Evolutionary conservation across 2,797 vertebrate genomes (phyloP), one percentile per base, ranked within the genome.

Genomic region (Oreochromis grahami): DNA sequence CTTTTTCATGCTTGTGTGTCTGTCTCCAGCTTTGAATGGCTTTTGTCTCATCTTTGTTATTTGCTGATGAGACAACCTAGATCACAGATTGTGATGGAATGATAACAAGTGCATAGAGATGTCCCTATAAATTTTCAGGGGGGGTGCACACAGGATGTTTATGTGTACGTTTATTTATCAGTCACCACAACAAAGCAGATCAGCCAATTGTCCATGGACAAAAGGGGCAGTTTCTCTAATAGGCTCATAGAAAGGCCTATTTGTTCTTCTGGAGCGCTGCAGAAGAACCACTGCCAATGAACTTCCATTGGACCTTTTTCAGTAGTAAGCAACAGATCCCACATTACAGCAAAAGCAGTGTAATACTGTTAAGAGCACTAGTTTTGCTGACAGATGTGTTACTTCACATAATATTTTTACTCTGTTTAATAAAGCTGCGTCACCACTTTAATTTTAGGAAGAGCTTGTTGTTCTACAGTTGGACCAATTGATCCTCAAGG

Each of bases 161-260:
- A 6, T 76, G 26, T 79, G 65, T 81, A 41, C 48, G 58, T 82
- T 53, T 86, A 50, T 87, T 88, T 86, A 78, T 80, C 87, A 12
- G 51, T 92, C 86, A 21, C 55, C 78, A 88, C 86, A 88, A 91
- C 87, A 93, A 89, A 89, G 87, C 81, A 79, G 86, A 89, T 89
- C 84, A 86, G 85, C 89, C 87, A 93, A 86, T 87, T 86, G 78
- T 81, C 70, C 34, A 26, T 36, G 65, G 80, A 93, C 90, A 92
- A 91, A 93, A 91, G 90, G 82, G 80, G 68, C 70, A 79, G 83
- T 88, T 86, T 84, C 77, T 85, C 84, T 85, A 86, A 84, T 84
- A 60, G 78, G 86, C 89, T 86, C 63, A 19, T 81, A 90, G 79
- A 89, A 87, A 85, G 86, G 81, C 76, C 84, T 58, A 77, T 92